Percentiles rank a stretch among this genome's conserved stretches.
These are phyloP conservation scores for Ophion slaviceki DNA, from an alignment of 2,888 invertebrate genomes.

Conservation along the genomic window DNA sequence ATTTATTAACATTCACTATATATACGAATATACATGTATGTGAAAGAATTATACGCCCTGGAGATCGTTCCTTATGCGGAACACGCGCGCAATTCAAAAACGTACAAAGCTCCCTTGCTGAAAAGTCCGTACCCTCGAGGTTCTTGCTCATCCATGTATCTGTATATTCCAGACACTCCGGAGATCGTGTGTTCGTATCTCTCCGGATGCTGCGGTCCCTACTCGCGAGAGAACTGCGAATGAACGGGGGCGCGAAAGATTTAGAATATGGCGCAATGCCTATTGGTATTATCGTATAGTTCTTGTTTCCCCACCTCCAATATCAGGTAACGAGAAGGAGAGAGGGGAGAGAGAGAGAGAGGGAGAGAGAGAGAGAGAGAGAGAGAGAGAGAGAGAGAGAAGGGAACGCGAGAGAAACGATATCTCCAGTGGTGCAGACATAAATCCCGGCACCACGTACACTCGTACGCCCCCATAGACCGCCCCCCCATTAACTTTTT, in stretches of 20 bases:
- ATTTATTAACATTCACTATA: not conserved
- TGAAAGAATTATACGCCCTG: not conserved
- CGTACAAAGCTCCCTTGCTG: slow-evolving; percentile 2
- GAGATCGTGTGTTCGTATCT: slow-evolving; percentile 10
- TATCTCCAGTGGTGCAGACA: slow-evolving; percentile 82
- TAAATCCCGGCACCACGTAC: slow-evolving; percentile 83
- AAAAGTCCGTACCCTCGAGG: not conserved
- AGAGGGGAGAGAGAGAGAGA: slow-evolving; percentile 22
- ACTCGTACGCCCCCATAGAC: slow-evolving; percentile 82
- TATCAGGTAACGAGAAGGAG: slow-evolving; percentile 4
- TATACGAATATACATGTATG: not conserved
- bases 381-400: slow-evolving; percentile 49
- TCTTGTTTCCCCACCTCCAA: slow-evolving; percentile 58
- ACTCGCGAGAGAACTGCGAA: slow-evolving; percentile 16
- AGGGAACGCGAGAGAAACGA: slow-evolving; percentile 74
- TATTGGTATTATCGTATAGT: slow-evolving; percentile 77
- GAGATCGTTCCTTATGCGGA: not conserved
- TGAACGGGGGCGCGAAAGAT: slow-evolving; percentile 74
- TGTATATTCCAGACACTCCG: not conserved
- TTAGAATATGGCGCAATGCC: slow-evolving; percentile 78
- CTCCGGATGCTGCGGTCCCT: slow-evolving; percentile 21
- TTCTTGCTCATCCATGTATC: not conserved
- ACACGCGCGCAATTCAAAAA: not conserved
- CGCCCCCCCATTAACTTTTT: slow-evolving; percentile 84
- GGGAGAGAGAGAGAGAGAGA: slow-evolving; percentile 53